Evolutionary conservation across 2,888 invertebrate species (phyloP), one percentile per base, ranked within the genome.

Genomic region (Adelphocoris suturalis): DNA sequence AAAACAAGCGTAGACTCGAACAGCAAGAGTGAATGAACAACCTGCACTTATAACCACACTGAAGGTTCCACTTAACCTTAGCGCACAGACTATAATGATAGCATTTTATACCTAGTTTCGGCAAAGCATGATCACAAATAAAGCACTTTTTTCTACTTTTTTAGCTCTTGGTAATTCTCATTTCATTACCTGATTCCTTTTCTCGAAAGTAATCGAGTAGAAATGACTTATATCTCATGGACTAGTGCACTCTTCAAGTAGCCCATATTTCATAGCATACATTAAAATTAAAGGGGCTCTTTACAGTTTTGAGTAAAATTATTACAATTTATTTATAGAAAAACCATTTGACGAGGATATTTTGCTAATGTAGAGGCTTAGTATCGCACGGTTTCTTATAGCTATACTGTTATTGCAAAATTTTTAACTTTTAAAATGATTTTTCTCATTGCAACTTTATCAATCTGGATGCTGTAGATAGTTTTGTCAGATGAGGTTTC

Each of bases 11-110:
- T 57, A 57, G 57, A 85, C 28, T 82, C 82, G 85, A 85, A 61
- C 61, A 27, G 57, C 52, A 84, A 84, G 28, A 57, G 48, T 57
- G 85, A 85, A 85, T 85, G 85, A 57, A 23, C 57, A 85, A 85
- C 85, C 85, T 85, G 85, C 85, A 85, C 85, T 61, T 85, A 57
- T 85, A 85, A 85, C 85, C 55, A 57, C 85, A 57, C 55, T 28
- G 85, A 85, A 57, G 85, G 55, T 85, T 85, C 57, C 85, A 37
- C 9, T 27, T 52, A 27, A 23, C 61, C 85, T 85, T 85, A 37
- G 55, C n/a, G 37, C 37, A 57, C 85, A 57, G 57, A 37, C 37
- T n/a, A 55, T 37, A 28, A 57, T n/a, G 12, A 13, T 37, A 28
- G 27, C 13, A 61, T 61, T 27, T 55, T 57, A 28, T 28, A 57